Evolutionary conservation across 2,888 invertebrate genomes (phyloP).

Genomic region (Horisme vitalbata): DNA sequence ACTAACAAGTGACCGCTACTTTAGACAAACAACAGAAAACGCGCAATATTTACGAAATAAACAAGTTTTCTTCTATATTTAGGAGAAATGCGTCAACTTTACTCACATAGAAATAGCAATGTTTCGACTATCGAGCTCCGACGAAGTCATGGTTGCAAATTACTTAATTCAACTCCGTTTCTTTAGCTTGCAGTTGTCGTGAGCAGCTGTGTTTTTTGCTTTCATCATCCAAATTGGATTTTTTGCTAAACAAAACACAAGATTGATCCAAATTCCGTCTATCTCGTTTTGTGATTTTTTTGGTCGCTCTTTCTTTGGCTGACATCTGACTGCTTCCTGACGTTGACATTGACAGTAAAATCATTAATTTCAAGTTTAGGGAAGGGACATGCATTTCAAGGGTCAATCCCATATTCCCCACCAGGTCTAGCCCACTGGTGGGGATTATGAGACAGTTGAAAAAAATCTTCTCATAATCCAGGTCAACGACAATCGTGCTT

Average conservation of each 20-base stretch:
- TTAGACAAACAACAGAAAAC: constrained; percentile 47
- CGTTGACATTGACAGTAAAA: too few species aligned
- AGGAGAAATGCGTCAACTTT: constrained; percentile 56
- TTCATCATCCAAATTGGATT: constrained; percentile 73
- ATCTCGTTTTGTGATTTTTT: constrained; percentile 10
- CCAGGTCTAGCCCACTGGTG: too few species aligned
- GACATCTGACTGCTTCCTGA: too few species aligned
- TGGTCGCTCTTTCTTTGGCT: too few species aligned
- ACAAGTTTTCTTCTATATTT: constrained; percentile 57
- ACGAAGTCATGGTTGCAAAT: constrained; percentile 67
- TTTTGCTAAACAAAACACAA: constrained; percentile 61
- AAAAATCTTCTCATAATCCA: too few species aligned
- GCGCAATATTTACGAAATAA: constrained; percentile 40
- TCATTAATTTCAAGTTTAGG: too few species aligned
- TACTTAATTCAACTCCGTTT: constrained; percentile 53
- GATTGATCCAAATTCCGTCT: constrained; percentile 43
- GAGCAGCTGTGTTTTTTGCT: constrained; percentile 64
- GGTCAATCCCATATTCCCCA: too few species aligned
- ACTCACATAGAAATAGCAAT: constrained; percentile 78
- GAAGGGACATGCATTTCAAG: too few species aligned
- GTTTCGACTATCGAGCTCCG: constrained; percentile 76
- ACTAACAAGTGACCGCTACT: constrained; percentile 26
- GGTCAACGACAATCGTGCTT: too few species aligned
- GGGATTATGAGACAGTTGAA: too few species aligned
- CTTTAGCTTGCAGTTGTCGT: constrained; percentile 56